phyloP scores from a whole-genome alignment of 2,797 vertebrate species.

The Ctenosaura bakeri region DNA sequence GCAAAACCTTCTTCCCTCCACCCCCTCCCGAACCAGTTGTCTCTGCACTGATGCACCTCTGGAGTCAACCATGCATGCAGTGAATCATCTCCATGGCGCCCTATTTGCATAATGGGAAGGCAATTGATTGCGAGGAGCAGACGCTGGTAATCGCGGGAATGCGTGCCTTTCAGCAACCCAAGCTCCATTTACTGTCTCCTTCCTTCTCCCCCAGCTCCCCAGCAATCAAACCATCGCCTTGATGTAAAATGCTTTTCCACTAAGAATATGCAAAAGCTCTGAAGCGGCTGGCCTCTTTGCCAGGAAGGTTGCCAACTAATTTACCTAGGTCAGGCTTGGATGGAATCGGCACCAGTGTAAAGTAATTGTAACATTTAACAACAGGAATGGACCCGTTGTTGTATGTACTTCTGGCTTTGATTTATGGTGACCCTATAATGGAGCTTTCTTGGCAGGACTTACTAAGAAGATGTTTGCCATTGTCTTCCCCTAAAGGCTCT shows the following conservation, averaged over 20 bases:
- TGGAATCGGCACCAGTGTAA: too few relatives aligned
- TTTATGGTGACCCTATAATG: too few relatives aligned
- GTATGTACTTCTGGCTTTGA: too few relatives aligned
- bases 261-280: background rate
- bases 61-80: background rate
- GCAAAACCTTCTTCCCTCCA: background rate
- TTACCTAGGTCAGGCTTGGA: background rate
- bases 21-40: background rate
- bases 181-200: slow-evolving; percentile 29
- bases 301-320: too few relatives aligned
- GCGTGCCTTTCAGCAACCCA: slow-evolving; percentile 8
- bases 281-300: background rate
- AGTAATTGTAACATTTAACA: background rate
- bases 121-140: slow-evolving; percentile 20
- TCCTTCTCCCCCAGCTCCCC: background rate
- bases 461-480: too few relatives aligned
- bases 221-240: background rate
- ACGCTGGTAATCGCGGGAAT: background rate
- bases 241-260: background rate
- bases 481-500: too few relatives aligned
- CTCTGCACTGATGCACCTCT: background rate
- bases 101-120: slow-evolving; percentile 29
- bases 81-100: background rate
- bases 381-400: too few relatives aligned
- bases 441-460: background rate